These are phyloP conservation scores for Chaunax sp. DNA, from an alignment of 2,797 vertebrate genomes.

Conservation along the genomic window DNA sequence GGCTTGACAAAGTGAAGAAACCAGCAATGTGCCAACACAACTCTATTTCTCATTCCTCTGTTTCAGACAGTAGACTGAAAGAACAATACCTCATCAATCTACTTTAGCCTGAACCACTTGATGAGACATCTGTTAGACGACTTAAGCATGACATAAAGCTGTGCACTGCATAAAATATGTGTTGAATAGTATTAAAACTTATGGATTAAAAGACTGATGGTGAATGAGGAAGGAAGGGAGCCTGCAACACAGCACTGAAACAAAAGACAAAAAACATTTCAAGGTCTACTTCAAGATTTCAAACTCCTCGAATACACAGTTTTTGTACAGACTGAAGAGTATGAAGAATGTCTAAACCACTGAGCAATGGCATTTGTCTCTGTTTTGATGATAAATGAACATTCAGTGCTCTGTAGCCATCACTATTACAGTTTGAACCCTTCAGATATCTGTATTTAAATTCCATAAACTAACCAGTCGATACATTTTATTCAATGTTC, in stretches of 20 bases:
- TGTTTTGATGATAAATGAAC: slow-evolving; percentile 23
- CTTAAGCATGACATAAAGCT: slow-evolving; percentile 15
- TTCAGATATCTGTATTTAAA: no score
- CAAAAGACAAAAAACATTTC: slow-evolving; percentile 16
- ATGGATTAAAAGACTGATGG: slow-evolving; percentile 3
- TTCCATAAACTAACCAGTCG: no score
- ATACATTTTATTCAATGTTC: no score
- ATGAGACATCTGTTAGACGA: slow-evolving; percentile 10
- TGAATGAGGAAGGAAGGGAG: not conserved
- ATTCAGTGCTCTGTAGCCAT: no score
- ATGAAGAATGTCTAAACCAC: no score
- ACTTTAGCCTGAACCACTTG: not conserved
- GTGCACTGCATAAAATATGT: not conserved
- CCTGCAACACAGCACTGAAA: not conserved
- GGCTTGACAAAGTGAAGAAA: slow-evolving; percentile 4
- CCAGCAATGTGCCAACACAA: not conserved
- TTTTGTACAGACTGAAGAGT: not conserved
- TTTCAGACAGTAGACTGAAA: not conserved
- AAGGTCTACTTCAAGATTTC: slow-evolving; percentile 26
- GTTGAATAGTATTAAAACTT: slow-evolving; percentile 6
- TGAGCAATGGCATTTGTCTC: not conserved
- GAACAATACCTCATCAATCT: not conserved
- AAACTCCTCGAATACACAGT: not conserved
- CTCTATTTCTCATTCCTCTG: not conserved
- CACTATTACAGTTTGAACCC: no score